Conservation (phyloP, 2,888 invertebrate genomes). For the Pyrochroa serraticornis region DNA sequence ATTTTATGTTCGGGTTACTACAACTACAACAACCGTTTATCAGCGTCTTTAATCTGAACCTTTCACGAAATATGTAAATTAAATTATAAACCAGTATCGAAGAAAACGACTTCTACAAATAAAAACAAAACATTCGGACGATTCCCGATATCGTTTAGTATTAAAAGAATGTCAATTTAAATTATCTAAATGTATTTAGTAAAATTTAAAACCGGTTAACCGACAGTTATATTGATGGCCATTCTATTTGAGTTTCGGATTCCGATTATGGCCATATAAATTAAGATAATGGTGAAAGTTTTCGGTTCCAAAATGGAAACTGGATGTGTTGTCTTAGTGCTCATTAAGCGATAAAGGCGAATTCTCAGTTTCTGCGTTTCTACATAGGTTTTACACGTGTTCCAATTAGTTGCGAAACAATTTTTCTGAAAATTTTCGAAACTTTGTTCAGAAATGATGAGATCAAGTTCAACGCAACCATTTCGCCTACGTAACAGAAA, state of each 20-base stretch:
- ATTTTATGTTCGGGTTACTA: conserved; percentile 24
- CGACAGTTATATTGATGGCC: conserved; percentile 46
- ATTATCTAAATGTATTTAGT: conserved; percentile 53
- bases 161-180: conserved; percentile 56
- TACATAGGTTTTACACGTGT: background rate
- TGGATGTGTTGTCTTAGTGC: conserved; percentile 28
- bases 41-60: conserved; percentile 29
- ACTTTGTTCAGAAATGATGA: no score
- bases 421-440: no score
- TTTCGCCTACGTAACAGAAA: no score
- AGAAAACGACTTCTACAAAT: conserved; percentile 25
- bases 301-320: conserved; percentile 35
- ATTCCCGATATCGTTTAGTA: conserved; percentile 49
- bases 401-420: no score
- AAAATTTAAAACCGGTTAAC: conserved; percentile 51
- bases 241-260: conserved; percentile 46
- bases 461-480: no score
- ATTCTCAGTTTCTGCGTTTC: background rate
- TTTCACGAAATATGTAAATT: conserved; percentile 37
- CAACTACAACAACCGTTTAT: conserved; percentile 20
- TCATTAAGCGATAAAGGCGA: conserved; percentile 18
- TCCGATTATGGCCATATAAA: conserved; percentile 50
- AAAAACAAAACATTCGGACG: conserved; percentile 36
- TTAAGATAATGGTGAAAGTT: conserved; percentile 53
- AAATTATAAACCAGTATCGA: conserved; percentile 32